Base-by-base conservation (phyloP, 2,888 invertebrate species). In the Drosophila mercatorum region DNA sequence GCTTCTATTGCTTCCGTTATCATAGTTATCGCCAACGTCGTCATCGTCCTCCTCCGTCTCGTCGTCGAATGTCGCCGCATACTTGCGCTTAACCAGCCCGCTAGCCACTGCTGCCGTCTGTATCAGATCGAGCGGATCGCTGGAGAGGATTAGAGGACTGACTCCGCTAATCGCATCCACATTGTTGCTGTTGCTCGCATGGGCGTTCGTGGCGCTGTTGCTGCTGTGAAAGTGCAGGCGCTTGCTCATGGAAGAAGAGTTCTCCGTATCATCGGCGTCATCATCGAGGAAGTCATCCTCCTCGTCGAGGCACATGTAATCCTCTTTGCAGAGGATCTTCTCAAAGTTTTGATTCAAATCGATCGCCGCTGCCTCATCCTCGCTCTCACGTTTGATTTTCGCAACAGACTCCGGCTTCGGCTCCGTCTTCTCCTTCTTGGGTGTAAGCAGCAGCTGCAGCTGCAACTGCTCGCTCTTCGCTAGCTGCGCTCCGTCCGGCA, bases 301-400 rank as follows among this genome's bases (percentile, higher is more conserved):
- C 74, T 92, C 92, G 66, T 91, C 92, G 75, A 91, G 90, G 84
- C 92, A 91, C 90, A 91, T 85, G 64, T 92, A 91, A 80, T 92
- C 92, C 78, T 93, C 93, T 65, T 93, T 92, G 68, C 93, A 93
- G 64, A 92, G 91, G 72, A 93, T 93, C 77, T 93, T 93, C 75
- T 93, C 92, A 75, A 93, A 93, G 82, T 93, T 93, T 72, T 93
- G 92, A 91, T 93, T 93, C 12, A 93, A 88, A 86, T 93, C 92
- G 17, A 75, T 80, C 10, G 80, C 63, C 47, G 78, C 67, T 40
- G 72, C 64, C 61, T 61, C 75, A 56, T 76, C 40, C 8, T 68
- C 78, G 55, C 57, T 66, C 63, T 77, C 78, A 0, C 69, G 62
- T 47, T 79, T 80, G 43, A 79, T 68, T 51, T 73, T 67, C 53